phyloP scores from a whole-genome alignment of 2,888 invertebrate genomes.

The Amaurobius ferox region DNA sequence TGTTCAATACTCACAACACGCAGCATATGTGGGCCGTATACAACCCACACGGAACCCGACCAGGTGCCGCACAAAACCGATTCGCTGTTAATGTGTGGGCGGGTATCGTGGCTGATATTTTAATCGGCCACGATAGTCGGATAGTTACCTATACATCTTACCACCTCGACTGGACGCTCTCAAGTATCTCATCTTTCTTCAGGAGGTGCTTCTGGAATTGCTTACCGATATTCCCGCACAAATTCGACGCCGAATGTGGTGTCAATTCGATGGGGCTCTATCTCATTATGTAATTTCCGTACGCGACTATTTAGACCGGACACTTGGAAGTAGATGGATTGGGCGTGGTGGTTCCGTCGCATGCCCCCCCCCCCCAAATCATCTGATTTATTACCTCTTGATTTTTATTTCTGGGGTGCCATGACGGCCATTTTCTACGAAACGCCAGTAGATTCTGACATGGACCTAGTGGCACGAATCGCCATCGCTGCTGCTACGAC shows the following conservation, averaged over 20 bases:
- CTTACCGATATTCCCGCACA: background rate
- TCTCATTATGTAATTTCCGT: background rate
- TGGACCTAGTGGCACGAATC: too few relatives aligned
- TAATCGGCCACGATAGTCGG: background rate
- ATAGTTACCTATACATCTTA: too few relatives aligned
- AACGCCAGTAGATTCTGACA: too few relatives aligned
- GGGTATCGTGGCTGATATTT: slow-evolving; percentile 19
- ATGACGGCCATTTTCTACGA: too few relatives aligned
- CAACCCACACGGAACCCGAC: slow-evolving; percentile 22
- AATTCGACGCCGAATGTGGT: slow-evolving; percentile 12
- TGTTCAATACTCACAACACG: slow-evolving; percentile 12
- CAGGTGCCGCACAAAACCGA: background rate
- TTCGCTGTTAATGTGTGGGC: slow-evolving; percentile 22
- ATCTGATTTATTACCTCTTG: too few relatives aligned
- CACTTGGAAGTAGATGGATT: too few relatives aligned
- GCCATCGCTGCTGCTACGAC: too few relatives aligned
- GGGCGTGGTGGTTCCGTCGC: too few relatives aligned
- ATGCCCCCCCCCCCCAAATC: too few relatives aligned
- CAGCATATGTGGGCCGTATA: slow-evolving; percentile 7
- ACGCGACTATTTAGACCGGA: slow-evolving; percentile 7
- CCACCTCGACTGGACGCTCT: slow-evolving; percentile 21
- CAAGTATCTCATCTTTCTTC: slow-evolving; percentile 17
- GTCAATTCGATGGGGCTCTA: background rate
- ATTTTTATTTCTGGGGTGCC: too few relatives aligned
- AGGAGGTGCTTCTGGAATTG: slow-evolving; percentile 20